phyloP scores from a whole-genome alignment of 2,888 invertebrate species.

The Tetranychus piercei region DNA sequence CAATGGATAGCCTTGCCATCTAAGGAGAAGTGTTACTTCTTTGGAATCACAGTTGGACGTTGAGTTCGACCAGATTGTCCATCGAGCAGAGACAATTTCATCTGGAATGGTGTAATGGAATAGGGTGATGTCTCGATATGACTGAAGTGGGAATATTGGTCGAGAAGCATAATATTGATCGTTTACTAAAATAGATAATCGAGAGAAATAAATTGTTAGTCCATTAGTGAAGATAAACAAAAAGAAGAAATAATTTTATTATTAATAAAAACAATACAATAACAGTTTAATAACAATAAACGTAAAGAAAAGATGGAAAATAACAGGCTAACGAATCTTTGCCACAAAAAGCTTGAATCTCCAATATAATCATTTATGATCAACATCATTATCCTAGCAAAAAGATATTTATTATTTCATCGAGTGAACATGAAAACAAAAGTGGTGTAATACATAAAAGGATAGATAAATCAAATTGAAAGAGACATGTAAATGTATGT shows the following conservation, averaged over 20 bases:
- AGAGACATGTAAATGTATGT: too few relatives aligned
- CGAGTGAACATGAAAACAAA: too few relatives aligned
- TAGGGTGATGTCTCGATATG: constrained; percentile 43
- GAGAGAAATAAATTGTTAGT: not conserved
- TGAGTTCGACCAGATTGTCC: constrained; percentile 27
- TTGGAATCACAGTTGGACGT: constrained; percentile 11
- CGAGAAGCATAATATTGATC: constrained; percentile 28
- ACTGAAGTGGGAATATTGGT: constrained; percentile 33
- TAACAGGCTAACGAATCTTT: too few relatives aligned
- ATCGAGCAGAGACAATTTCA: constrained; percentile 37
- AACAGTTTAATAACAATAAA: too few relatives aligned
- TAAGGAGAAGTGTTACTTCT: constrained; percentile 41
- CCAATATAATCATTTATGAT: too few relatives aligned
- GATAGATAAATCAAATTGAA: too few relatives aligned
- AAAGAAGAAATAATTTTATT: not conserved
- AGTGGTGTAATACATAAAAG: too few relatives aligned
- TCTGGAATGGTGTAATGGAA: constrained; percentile 42
- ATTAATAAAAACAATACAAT: not conserved
- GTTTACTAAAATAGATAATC: constrained; percentile 20
- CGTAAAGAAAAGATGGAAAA: too few relatives aligned
- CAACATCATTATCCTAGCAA: too few relatives aligned
- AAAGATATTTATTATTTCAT: too few relatives aligned
- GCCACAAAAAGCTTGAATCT: too few relatives aligned
- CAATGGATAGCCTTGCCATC: constrained; percentile 62
- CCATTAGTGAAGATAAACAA: not conserved